Conservation (phyloP, 2,888 invertebrate genomes). For the Xestia xanthographa region DNA sequence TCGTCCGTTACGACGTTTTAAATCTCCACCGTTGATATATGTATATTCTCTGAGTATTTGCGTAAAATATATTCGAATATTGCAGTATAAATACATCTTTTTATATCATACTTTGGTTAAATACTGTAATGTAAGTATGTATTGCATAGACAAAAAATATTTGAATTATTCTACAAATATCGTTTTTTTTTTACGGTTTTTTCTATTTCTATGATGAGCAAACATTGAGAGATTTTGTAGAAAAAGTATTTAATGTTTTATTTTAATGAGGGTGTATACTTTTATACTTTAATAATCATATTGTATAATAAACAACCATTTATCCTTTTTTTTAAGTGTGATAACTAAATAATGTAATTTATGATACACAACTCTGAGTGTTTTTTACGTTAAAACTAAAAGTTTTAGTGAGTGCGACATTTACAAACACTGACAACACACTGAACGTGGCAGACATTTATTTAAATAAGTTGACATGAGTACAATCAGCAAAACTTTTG, state of each 20-base stretch:
- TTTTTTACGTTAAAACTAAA: constrained; percentile 19
- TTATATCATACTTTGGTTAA: neutral
- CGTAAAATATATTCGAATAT: constrained; percentile 8
- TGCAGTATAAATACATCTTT: neutral
- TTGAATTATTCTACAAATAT: neutral
- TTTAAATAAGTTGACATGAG: constrained; percentile 3
- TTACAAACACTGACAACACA: constrained; percentile 25
- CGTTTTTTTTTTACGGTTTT: neutral
- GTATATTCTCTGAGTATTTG: neutral
- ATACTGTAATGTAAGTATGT: constrained; percentile 16
- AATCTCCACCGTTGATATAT: neutral
- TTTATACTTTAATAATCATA: neutral
- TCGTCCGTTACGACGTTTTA: neutral
- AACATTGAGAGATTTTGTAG: constrained; percentile 12
- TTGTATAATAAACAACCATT: constrained; percentile 5
- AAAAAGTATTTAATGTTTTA: constrained; percentile 19
- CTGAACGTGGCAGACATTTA: constrained; percentile 6
- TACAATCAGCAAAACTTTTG: neutral
- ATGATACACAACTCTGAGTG: constrained; percentile 52
- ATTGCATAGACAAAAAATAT: constrained; percentile 7
- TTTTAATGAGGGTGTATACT: neutral
- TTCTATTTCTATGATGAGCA: constrained; percentile 45
- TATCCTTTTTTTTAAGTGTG: neutral
- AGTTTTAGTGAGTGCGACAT: constrained; percentile 17
- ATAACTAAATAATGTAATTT: constrained; percentile 12